Base-by-base conservation (phyloP, 2,797 vertebrate species). In the Holocentrus rufus region DNA sequence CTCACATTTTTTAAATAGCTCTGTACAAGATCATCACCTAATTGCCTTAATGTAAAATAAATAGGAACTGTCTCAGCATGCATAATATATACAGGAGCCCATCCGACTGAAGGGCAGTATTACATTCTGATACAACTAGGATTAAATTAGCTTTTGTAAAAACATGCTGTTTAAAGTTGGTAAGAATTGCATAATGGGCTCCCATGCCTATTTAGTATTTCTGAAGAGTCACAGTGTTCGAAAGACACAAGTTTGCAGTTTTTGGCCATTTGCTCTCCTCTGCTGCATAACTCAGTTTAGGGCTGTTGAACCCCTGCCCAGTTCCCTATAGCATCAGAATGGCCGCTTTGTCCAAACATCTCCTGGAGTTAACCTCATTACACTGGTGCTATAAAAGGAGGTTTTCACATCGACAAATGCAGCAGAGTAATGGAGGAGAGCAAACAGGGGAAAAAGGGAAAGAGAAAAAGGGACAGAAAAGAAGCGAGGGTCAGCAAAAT, bases 311-410 rank as follows among this genome's bases (percentile, higher is more conserved):
- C 57, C 22, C 2, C 57, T 55, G 56, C 72, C 63, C 52, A 42
- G 58, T 14, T 63, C 39, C 8, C 23, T 15, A 7, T 27, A 27
- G 25, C 30, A 27, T 25, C 11, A 7, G 20, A 15, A 39, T 31
- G 58, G 42, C 65, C 9, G 27, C 57, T 20, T 57, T 46, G 62
- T 22, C 49, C 47, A 53, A 65, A 69, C 44, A 64, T 68, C 73
- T 69, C 58, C 60, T 49, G 49, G 25, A 36, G 57, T 61, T 74
- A 68, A 74, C 72, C 65, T 63, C 59, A 34, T 69, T 62, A 42
- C 20, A 17, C 31, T 61, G 44, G 42, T 50, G 31, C 23, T 22
- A 72, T 23, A 50, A 11, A 50, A 31, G 31, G 34, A 36, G 9
- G 34, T 46, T 63, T 7, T 23, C 31, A 44, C 52, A 46, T 46